Conservation (phyloP, 2,113 vertebrate genomes). For the Entelurus aequoreus region DNA sequence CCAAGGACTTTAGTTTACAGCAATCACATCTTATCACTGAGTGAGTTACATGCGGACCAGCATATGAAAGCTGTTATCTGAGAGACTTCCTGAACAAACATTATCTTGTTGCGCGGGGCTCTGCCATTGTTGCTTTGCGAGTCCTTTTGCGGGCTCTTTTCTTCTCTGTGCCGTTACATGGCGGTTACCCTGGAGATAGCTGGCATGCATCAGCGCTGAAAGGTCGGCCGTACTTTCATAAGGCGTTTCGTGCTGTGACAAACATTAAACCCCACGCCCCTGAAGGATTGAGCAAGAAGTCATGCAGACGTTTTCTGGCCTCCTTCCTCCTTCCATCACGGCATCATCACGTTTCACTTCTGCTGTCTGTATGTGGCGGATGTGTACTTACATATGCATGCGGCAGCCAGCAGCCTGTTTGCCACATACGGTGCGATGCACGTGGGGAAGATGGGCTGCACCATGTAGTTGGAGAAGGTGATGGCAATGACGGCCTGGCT, state of each 20-base stretch:
- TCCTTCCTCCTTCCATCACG: constrained; percentile 10
- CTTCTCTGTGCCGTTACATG: too few relatives aligned
- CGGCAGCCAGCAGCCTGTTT: constrained; percentile 80
- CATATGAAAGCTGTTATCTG: constrained; percentile 5
- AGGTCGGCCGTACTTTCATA: too few relatives aligned
- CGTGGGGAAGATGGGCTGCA: constrained; percentile 85
- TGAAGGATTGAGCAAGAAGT: too few relatives aligned
- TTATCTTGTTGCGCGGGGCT: not conserved
- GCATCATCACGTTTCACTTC: constrained; percentile 52
- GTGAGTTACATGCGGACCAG: not conserved
- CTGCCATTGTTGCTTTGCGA: too few relatives aligned
- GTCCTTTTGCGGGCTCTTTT: too few relatives aligned
- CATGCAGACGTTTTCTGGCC: not conserved
- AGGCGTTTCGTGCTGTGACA: too few relatives aligned
- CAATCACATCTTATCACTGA: constrained; percentile 62
- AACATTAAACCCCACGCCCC: too few relatives aligned
- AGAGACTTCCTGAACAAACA: not conserved
- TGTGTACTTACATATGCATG: constrained; percentile 83
- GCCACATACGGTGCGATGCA: constrained; percentile 80
- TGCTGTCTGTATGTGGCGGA: constrained; percentile 22
- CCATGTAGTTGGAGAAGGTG: constrained; percentile 91
- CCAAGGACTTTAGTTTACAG: constrained; percentile 63
- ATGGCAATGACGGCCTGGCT: constrained; percentile 90
- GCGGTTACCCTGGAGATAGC: too few relatives aligned
- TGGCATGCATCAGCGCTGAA: too few relatives aligned